Evolutionary conservation across 2,888 invertebrate genomes (phyloP), one percentile per base, ranked within the genome.

Genomic region (Apodemia duryi): DNA sequence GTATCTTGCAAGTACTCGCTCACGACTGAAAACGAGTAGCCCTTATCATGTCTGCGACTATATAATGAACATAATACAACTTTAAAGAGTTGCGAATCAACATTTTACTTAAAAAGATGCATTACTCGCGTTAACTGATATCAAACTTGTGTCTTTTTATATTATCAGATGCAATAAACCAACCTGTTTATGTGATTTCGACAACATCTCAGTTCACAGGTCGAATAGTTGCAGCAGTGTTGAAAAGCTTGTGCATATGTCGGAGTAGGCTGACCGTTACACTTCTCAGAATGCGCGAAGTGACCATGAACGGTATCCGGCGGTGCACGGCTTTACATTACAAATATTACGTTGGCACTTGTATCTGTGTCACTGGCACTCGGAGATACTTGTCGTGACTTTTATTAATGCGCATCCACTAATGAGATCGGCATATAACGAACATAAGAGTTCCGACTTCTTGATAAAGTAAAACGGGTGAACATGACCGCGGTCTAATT

Each of bases 281-380:
- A 66, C 69, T 88, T 88, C 86, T 85, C 71, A 77, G 86, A 88
- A 86, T 74, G 76, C 75, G 78, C 75, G 78, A 79, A 81, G 75
- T 74, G 77, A 80, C 80, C 79, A 78, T 78, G 78, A 84, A 86
- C 84, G 82, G 85, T 84, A 83, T 77, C 77, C 74, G 35, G 35
- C 35, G 35, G 35, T 70, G 77, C 78, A 72, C 72, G 78, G 73
- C 70, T 75, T 73, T 81, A 78, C 75, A 82, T 88, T 84, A 88
- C 77, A 78, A 84, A 82, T 83, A 84, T 85, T 84, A 83, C 81
- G 82, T 77, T 75, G 78, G 75, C 77, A 70, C 72, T 78, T 74
- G 77, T 79, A 86, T 81, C 80, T 81, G 79, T 83, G 85, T 83
- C 82, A 84, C 79, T 81, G 72, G 78, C 78, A 79, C 80, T 83